Conservation (phyloP, 2,888 invertebrate species). For the Eupithecia tripunctaria region DNA sequence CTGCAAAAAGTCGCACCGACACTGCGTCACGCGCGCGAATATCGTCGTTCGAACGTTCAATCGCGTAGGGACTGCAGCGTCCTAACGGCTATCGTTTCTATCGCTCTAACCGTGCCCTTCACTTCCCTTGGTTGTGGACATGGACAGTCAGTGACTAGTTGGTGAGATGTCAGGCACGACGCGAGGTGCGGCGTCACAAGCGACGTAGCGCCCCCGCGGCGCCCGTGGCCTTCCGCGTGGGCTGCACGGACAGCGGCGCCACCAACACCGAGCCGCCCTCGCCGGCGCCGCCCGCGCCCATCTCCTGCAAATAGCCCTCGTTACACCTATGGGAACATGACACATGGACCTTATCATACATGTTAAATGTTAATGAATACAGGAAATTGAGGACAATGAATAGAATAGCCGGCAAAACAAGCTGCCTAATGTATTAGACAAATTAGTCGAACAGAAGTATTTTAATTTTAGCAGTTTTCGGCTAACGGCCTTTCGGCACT, state of each 20-base stretch:
- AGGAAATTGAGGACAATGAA: background rate
- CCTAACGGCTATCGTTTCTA: background rate
- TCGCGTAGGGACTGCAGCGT: conserved; percentile 2
- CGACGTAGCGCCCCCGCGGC: conserved; percentile 88
- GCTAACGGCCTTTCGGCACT: background rate
- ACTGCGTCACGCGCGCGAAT: conserved; percentile 13
- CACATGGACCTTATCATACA: conserved; percentile 27
- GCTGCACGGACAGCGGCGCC: conserved; percentile 93
- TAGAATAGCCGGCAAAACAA: background rate
- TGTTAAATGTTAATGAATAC: conserved; percentile 12
- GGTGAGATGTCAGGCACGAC: conserved; percentile 52
- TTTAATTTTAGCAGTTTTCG: background rate
- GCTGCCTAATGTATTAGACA: too few relatives aligned
- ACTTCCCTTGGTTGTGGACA: background rate
- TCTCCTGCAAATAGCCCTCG: conserved; percentile 83
- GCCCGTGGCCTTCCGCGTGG: conserved; percentile 90
- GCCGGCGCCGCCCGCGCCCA: conserved; percentile 86
- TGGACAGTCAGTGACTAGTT: conserved; percentile 13
- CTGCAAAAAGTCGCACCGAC: conserved; percentile 23
- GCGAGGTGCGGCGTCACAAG: conserved; percentile 83
- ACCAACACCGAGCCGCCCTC: conserved; percentile 85
- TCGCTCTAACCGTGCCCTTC: background rate
- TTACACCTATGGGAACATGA: conserved; percentile 33
- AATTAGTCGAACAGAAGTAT: background rate
- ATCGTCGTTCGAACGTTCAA: conserved; percentile 12